Base-by-base conservation (phyloP, 2,113 vertebrate genomes). In the Syngnathoides biaculeatus region DNA sequence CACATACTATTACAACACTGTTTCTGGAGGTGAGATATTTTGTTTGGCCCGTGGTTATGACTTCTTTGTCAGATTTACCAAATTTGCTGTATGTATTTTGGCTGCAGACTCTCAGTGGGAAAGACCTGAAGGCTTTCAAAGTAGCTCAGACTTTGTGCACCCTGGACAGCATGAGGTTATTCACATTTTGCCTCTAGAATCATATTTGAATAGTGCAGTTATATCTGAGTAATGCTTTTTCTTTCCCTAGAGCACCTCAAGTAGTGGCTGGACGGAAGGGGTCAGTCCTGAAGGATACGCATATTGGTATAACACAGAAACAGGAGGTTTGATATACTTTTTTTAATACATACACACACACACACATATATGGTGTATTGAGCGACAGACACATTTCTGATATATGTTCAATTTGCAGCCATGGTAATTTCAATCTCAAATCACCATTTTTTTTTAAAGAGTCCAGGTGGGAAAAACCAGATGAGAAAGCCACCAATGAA, bases 301-400 rank as follows among this genome's bases (percentile, higher is more conserved):
- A 2, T 99, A 99, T 81, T 98, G 96, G 80, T 99, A 96, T 80
- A 98, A 97, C 89, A 89, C 91, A 68, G 85, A 92, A 72, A 98
- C 94, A 14, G 94, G 95, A 89, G 95, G 97, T 98, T 17, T 2
- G 80, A 79, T 17, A n/a, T n/a, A n/a, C n/a, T n/a, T n/a, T n/a
- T n/a, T n/a, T n/a, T n/a, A n/a, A n/a, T n/a, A n/a, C n/a, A n/a
- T n/a, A n/a, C n/a, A n/a, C n/a, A n/a, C n/a, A n/a, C n/a, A n/a
- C n/a, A n/a, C n/a, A n/a, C n/a, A n/a, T n/a, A n/a, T n/a, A n/a
- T n/a, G n/a, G n/a, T n/a, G n/a, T n/a, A n/a, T n/a, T n/a, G n/a
- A n/a, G n/a, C n/a, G n/a, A 3, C 19, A 35, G 15, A 5, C 15
- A 17, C 8, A 35, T 55, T 58, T 45, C 2, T 42, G 27, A 63